Percentiles rank a stretch among this genome's conserved stretches.
Conservation (phyloP, 2,888 invertebrate species). For the Agriopis leucophaearia region DNA sequence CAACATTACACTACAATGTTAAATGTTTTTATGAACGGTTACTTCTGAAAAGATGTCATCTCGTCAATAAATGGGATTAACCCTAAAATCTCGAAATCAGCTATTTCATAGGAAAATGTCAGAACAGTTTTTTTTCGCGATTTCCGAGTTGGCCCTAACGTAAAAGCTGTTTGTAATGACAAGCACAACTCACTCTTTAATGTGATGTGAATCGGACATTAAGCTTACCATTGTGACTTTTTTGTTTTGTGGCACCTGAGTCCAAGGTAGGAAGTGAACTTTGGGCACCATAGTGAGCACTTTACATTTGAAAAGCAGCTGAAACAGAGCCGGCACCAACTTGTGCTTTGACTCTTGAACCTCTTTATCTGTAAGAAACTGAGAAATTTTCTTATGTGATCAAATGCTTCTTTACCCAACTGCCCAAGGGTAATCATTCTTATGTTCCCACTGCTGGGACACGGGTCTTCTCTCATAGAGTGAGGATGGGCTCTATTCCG, state of each 20-base stretch:
- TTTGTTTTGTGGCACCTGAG: constrained; percentile 63
- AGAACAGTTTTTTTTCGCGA: too few species aligned
- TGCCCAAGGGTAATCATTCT: too few species aligned
- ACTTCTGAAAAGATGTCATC: too few species aligned
- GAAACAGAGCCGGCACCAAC: constrained; percentile 87
- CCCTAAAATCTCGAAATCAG: too few species aligned
- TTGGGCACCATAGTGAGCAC: constrained; percentile 87
- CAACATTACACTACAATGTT: background rate
- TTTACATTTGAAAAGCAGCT: constrained; percentile 89
- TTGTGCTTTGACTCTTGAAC: constrained; percentile 87
- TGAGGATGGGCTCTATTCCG: too few species aligned
- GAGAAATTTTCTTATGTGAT: constrained; percentile 57
- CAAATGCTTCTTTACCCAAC: too few species aligned
- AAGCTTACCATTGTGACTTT: constrained; percentile 62
- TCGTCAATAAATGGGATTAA: too few species aligned
- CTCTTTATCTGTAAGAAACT: constrained; percentile 85
- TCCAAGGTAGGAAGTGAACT: constrained; percentile 89
- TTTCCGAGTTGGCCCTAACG: too few species aligned
- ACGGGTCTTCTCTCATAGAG: too few species aligned
- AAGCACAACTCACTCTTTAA: background rate
- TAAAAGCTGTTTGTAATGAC: too few species aligned
- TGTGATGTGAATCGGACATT: background rate
- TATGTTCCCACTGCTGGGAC: too few species aligned
- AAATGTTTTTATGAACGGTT: background rate
- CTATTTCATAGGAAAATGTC: too few species aligned